Evolutionary conservation across 2,888 invertebrate genomes (phyloP).

Genomic region (Ctena decussata): DNA sequence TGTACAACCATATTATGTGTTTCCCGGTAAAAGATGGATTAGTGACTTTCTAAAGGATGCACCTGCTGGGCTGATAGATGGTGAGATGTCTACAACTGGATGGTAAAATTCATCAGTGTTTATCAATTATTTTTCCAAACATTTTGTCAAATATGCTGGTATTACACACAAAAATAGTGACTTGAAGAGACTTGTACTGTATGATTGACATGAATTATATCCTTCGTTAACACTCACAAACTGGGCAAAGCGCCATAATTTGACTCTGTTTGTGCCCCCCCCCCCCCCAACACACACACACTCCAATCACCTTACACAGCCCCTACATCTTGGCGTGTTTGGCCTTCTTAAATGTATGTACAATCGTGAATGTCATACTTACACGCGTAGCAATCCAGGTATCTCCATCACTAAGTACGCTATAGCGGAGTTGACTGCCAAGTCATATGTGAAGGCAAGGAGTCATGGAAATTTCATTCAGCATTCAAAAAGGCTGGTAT

Average conservation of each 20-base stretch:
- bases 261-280: slow-evolving; percentile 61
- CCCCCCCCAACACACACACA: too few relatives aligned
- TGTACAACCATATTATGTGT: slow-evolving; percentile 45
- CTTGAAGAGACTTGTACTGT: slow-evolving; percentile 27
- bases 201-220: slow-evolving; percentile 60
- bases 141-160: slow-evolving; percentile 28
- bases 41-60: slow-evolving; percentile 25
- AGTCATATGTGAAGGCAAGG: slow-evolving; percentile 40
- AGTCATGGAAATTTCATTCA: slow-evolving; percentile 41
- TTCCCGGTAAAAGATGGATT: slow-evolving; percentile 45
- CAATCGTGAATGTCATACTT: slow-evolving; percentile 46
- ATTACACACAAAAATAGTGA: background rate
- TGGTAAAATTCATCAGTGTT: slow-evolving; percentile 47
- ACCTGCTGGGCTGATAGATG: slow-evolving; percentile 28
- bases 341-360: slow-evolving; percentile 50
- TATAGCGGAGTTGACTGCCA: slow-evolving; percentile 35
- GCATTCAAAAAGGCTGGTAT: slow-evolving; percentile 55
- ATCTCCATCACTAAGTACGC: slow-evolving; percentile 45
- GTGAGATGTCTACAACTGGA: slow-evolving; percentile 38
- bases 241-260: slow-evolving; percentile 46
- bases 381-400: slow-evolving; percentile 40
- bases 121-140: slow-evolving; percentile 33
- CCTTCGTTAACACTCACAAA: slow-evolving; percentile 35
- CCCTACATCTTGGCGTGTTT: slow-evolving; percentile 52
- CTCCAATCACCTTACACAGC: slow-evolving; percentile 51